Evolutionary conservation across 2,113 vertebrate genomes (phyloP).

Genomic region (Sigmodon hispidus): DNA sequence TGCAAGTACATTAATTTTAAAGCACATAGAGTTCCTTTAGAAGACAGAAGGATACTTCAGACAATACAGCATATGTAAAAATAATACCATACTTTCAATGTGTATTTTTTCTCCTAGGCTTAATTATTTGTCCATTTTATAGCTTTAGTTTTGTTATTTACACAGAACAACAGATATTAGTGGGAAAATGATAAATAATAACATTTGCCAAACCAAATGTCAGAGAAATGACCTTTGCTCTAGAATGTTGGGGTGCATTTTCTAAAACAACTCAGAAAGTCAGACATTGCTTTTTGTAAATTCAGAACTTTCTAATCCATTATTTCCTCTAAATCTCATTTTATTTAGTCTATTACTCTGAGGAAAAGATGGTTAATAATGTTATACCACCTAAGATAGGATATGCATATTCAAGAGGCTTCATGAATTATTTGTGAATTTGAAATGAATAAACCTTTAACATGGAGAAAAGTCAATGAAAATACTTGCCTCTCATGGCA

Average conservation of each 20-base stretch:
- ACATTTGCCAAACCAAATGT: background rate
- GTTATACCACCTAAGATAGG: constrained; percentile 60
- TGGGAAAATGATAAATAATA: constrained; percentile 34
- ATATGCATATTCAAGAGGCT: constrained; percentile 81
- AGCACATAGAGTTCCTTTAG: background rate
- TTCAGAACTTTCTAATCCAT: constrained; percentile 73
- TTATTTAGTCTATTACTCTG: constrained; percentile 78
- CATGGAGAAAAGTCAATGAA: constrained; percentile 81
- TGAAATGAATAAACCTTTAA: constrained; percentile 77
- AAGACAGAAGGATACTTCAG: background rate
- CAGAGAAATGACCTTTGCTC: constrained; percentile 5
- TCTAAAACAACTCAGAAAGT: constrained; percentile 59
- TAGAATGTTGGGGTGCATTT: background rate
- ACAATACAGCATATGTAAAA: background rate
- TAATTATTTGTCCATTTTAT: constrained; percentile 28
- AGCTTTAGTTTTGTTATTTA: background rate
- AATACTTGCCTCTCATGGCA: constrained; percentile 64
- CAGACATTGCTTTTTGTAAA: constrained; percentile 45
- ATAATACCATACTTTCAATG: constrained; percentile 34
- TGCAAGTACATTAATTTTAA: background rate
- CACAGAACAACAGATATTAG: background rate
- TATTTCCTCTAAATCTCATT: constrained; percentile 72
- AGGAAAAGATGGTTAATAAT: constrained; percentile 81
- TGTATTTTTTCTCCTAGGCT: background rate
- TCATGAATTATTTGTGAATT: constrained; percentile 83